Evolutionary conservation across 2,888 invertebrate species (phyloP), one percentile per base, ranked within the genome.

Genomic region (Polia nebulosa): DNA sequence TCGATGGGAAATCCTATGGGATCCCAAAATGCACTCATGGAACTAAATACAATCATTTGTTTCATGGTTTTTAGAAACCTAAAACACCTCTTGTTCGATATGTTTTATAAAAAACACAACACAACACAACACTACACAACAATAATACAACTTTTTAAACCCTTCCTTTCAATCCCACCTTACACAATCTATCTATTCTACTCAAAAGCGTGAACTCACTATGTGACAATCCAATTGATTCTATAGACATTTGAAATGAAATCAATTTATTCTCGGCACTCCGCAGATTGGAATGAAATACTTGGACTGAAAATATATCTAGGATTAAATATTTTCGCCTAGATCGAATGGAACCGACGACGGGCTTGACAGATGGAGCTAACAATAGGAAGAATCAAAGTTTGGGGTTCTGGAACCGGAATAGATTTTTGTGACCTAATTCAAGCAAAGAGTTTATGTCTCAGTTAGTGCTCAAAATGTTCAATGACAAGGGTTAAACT

Each of bases 231-330:
- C 27, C 76, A 67, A 82, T 80, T 63, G 68, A 62, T 60, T 72
- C 64, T 62, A 44, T 64, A 72, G 80, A 82, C 80, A 71, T 80
- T 71, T 80, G 70, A 80, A 82, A 69, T 67, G 60, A 82, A 82
- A 82, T 82, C 80, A 80, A 82, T 81, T 82, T 80, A 67, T 71
- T 75, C 77, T 29, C 68, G 49, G 55, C 72, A 55, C 75, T 64
- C 52, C 17, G 17, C 63, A 66, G 72, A 80, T 80, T 80, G 69
- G 47, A 81, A 62, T 72, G 74, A 78, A 80, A 80, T 78, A 72
- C 67, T 77, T 61, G 45, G 41, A 59, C 56, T 66, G 61, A 81
- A 58, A 75, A 80, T 82, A 76, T 72, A 80, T 80, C 70, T 77
- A 47, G 78, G 78, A 78, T 82, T 81, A 78, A 81, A 79, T 74